A percentile compares a stretch with the other conserved stretches of the same genome.
These are phyloP conservation scores for Dendrolimus pini DNA, from an alignment of 2,888 invertebrate genomes.

Conservation along the genomic window DNA sequence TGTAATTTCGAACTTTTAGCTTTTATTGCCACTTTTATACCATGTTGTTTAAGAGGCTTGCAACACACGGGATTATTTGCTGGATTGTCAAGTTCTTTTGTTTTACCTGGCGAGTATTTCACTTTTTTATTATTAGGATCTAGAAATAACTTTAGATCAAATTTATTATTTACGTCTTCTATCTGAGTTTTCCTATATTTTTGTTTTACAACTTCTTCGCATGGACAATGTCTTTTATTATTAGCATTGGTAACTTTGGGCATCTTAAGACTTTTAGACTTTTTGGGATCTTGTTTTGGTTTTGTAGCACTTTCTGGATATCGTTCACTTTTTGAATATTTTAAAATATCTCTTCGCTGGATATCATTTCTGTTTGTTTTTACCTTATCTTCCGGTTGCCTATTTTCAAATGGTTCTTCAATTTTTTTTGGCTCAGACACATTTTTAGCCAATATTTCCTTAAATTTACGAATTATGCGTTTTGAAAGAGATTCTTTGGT, in stretches of 20 bases:
- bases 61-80: neutral
- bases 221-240: too few relatives aligned
- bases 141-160: too few relatives aligned
- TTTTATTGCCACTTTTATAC: neutral
- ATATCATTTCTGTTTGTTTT: neutral
- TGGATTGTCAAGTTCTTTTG: neutral
- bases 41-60: neutral
- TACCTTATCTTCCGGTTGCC: too few relatives aligned
- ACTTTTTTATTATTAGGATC: conserved; percentile 1
- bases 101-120: neutral
- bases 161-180: conserved; percentile 1
- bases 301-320: conserved; percentile 5
- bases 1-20: neutral
- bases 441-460: too few relatives aligned
- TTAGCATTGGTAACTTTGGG: neutral
- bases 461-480: too few relatives aligned
- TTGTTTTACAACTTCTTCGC: too few relatives aligned
- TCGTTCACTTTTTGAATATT: conserved; percentile 16
- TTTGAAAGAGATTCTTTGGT: too few relatives aligned
- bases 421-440: too few relatives aligned
- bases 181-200: neutral
- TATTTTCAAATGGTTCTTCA: too few relatives aligned
- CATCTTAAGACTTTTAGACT: conserved; percentile 14
- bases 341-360: conserved; percentile 9
- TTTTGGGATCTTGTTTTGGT: conserved; percentile 8